Evolutionary conservation across 2,113 vertebrate genomes (phyloP), one percentile per base, ranked within the genome.

Genomic region (Gavialis gangeticus): DNA sequence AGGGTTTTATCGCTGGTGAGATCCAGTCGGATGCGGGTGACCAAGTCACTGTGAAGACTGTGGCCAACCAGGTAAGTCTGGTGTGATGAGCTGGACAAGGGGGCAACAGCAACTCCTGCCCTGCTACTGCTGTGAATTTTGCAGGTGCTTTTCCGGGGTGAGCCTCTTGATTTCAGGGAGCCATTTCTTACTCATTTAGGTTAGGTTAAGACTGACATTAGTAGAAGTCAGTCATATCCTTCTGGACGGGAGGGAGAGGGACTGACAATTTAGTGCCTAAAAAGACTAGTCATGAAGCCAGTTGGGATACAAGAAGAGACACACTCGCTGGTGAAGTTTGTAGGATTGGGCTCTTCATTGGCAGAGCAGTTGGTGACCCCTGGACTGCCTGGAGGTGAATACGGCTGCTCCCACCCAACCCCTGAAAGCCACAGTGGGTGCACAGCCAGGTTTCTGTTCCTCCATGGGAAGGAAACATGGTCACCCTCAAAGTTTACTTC

Each of bases 21-120:
- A 97, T 94, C 71, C 91, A 95, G 56, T 94, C 93, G 27, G 97
- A 97, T n/a, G 84, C 93, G 66, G 90, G 96, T 1, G 78, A 93
- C 67, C 94, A 95, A 92, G 80, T 86, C 89, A 94, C 55, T 0
- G 13, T 96, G 67, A 95, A 94, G 85, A 96, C 21, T 0, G 10
- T 85, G 85, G 96, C 54, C 69, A 96, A 92, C 78, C 91, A 97
- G 87, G 92, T 95, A 79, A 79, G 3, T 13, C 24, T 71, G 28
- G 2, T 14, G 13, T 62, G 9, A 30, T 4, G 22, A 10, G 2
- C 57, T 75, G 54, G 76, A 5, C 21, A 27, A 30, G 28, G 57
- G 62, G 18, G 28, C 34, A 46, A 12, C 4, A 63, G 73, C 58
- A 10, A 37, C 55, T 83, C 12, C 56, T 37, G 19, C 10, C 9